Evolutionary conservation across 2,113 vertebrate genomes (phyloP).

Genomic region (Myrmecobius fasciatus): DNA sequence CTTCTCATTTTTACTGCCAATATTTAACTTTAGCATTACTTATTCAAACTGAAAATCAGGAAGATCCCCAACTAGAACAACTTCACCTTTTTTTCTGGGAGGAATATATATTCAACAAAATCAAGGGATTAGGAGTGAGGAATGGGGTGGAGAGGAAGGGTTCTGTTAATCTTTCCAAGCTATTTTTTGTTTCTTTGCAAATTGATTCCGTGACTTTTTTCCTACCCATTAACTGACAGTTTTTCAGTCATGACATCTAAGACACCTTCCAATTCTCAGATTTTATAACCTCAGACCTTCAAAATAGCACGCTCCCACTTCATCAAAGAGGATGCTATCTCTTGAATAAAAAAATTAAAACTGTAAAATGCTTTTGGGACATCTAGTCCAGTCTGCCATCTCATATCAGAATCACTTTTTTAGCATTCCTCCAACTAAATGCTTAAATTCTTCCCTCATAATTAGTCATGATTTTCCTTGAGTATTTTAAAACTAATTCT

Average conservation of each 20-base stretch:
- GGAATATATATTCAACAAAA: constrained; percentile 19
- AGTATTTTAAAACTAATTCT: background rate
- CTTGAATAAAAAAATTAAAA: background rate
- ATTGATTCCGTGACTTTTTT: background rate
- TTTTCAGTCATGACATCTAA: no score
- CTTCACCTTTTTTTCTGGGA: background rate
- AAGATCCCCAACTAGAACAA: background rate
- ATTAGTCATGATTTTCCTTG: background rate
- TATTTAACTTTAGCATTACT: constrained; percentile 14
- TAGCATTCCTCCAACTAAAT: background rate
- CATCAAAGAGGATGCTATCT: background rate
- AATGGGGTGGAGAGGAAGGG: no score
- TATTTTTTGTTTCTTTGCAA: background rate
- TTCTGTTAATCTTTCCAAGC: background rate
- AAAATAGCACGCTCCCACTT: background rate
- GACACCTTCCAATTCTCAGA: background rate
- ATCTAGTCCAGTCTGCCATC: background rate
- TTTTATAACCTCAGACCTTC: background rate
- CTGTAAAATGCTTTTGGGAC: background rate
- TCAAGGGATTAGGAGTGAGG: background rate
- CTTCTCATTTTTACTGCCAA: constrained; percentile 8
- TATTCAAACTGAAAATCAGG: background rate
- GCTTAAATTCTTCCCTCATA: background rate
- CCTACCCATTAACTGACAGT: background rate
- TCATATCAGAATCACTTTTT: background rate